Percentiles rank a stretch among this genome's conserved stretches.
Evolutionary conservation across 2,888 invertebrate genomes (phyloP).

Genomic region (Thumatha senex): DNA sequence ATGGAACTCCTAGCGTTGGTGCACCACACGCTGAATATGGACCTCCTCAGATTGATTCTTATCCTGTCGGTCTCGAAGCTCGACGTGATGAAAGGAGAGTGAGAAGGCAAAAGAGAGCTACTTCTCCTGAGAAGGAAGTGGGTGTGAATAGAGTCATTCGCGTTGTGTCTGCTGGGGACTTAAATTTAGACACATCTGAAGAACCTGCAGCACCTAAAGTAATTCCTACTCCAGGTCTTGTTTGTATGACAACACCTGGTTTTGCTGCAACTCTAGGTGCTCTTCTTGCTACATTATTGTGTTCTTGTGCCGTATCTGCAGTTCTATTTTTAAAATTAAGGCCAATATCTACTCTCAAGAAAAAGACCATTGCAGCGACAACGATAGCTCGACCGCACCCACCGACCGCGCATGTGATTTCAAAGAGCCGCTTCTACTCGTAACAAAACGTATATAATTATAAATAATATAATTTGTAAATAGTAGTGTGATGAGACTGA

Average conservation of each 20-base stretch:
- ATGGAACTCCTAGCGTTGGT: slow-evolving; percentile 76
- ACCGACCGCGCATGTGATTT: slow-evolving; percentile 72
- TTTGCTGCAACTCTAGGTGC: slow-evolving; percentile 94
- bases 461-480: slow-evolving; percentile 76
- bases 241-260: slow-evolving; percentile 97
- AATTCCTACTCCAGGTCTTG: slow-evolving; percentile 88
- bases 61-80: slow-evolving; percentile 85
- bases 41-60: slow-evolving; percentile 84
- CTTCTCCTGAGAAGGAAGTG: slow-evolving; percentile 90
- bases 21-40: slow-evolving; percentile 87
- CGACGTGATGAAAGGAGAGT: slow-evolving; percentile 89
- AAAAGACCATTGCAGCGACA: slow-evolving; percentile 78
- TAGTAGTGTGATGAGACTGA: slow-evolving; percentile 83
- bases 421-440: slow-evolving; percentile 88
- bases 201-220: slow-evolving; percentile 83
- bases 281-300: slow-evolving; percentile 90
- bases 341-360: slow-evolving; percentile 85
- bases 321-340: slow-evolving; percentile 92
- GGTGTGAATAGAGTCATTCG: slow-evolving; percentile 94
- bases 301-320: slow-evolving; percentile 93
- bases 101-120: slow-evolving; percentile 85
- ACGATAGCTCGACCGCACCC: slow-evolving; percentile 76
- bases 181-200: slow-evolving; percentile 91
- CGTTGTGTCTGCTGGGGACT: slow-evolving; percentile 95
- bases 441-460: slow-evolving; percentile 70